phyloP scores from a whole-genome alignment of 23 tunicate species.

The Trididemnum nubilum region DNA sequence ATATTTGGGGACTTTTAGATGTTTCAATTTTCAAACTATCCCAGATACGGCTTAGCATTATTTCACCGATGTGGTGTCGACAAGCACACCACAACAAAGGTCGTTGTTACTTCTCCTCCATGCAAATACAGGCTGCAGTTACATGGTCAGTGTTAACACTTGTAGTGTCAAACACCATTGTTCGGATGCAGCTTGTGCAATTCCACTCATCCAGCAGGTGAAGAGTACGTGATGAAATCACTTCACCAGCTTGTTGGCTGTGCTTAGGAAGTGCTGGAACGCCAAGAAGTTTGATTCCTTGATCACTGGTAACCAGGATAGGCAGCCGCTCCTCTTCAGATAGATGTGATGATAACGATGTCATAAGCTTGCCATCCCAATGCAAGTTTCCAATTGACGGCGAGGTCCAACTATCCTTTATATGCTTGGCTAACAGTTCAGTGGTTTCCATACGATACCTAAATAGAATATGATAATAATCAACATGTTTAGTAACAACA shows the following conservation, averaged over 20 bases:
- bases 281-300: background rate
- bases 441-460: background rate
- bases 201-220: background rate
- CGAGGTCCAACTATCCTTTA: background rate
- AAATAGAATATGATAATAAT: too few species aligned
- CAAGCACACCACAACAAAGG: conserved; percentile 25
- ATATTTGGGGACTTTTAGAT: conserved; percentile 13
- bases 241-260: background rate
- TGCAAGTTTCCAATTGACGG: conserved; percentile 1
- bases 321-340: background rate
- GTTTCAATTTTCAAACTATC: conserved; percentile 10
- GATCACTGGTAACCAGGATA: background rate
- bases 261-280: background rate
- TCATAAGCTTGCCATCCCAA: conserved; percentile 13
- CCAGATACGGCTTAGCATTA: conserved; percentile 1
- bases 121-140: background rate
- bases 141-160: background rate
- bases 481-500: too few species aligned
- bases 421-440: background rate
- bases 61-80: conserved; percentile 12
- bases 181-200: background rate
- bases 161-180: background rate
- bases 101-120: background rate
- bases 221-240: background rate
- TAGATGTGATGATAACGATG: background rate